Evolutionary conservation across 23 tunicate genomes (phyloP).

Genomic region (Styela plicata): DNA sequence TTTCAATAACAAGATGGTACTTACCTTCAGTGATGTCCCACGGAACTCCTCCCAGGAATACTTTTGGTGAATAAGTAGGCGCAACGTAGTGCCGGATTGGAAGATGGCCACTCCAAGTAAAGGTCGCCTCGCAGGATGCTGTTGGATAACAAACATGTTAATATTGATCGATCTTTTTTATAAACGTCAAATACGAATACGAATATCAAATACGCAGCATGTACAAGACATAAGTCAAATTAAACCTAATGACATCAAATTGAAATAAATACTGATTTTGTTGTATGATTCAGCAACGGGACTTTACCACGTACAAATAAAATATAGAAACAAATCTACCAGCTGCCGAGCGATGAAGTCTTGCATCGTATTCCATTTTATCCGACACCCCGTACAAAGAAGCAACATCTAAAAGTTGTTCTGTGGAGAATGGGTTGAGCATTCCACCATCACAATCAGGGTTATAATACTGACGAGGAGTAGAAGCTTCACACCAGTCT

Average conservation of each 20-base stretch:
- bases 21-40: slow-evolving; percentile 96
- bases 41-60: slow-evolving; percentile 95
- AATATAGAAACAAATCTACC: slow-evolving; percentile 38
- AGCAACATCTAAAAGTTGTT: slow-evolving; percentile 83
- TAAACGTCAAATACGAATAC: too few species aligned
- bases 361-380: slow-evolving; percentile 90
- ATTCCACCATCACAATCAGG: slow-evolving; percentile 21
- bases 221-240: too few species aligned
- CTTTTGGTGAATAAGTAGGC: slow-evolving; percentile 86
- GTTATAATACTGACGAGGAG: slow-evolving; percentile 39
- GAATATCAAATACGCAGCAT: too few species aligned
- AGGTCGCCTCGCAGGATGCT: slow-evolving; percentile 91
- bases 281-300: too few species aligned
- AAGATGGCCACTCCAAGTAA: slow-evolving; percentile 86
- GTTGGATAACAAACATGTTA: too few species aligned
- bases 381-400: slow-evolving; percentile 85
- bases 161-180: too few species aligned
- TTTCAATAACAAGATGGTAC: not conserved
- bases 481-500: slow-evolving; percentile 34
- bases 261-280: too few species aligned
- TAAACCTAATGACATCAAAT: too few species aligned
- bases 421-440: slow-evolving; percentile 42
- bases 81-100: slow-evolving; percentile 79
- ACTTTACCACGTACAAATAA: too few species aligned
- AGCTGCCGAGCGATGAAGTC: slow-evolving; percentile 88